Evolutionary conservation across 1,140 invertebrate species (phyloP).

Genomic region (Drosophila willistoni): DNA sequence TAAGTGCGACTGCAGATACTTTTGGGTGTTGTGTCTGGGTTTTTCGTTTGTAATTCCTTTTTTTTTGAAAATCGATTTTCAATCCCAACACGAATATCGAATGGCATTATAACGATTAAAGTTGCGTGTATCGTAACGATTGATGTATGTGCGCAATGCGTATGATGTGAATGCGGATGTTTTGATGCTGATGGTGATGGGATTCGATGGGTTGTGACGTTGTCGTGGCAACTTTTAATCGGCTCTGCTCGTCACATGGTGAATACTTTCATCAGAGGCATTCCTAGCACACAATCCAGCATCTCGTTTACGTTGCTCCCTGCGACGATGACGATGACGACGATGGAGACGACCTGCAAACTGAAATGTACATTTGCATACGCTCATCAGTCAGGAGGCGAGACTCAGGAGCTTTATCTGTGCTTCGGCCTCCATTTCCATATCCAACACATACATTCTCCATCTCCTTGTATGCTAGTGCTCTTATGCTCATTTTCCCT

Average conservation of each 20-base stretch:
- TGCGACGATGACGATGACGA: constrained; percentile 13
- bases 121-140: not conserved
- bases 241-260: constrained; percentile 59
- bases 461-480: constrained; percentile 19
- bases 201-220: constrained; percentile 51
- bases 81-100: not conserved
- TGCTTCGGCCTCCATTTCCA: constrained; percentile 17
- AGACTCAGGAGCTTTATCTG: constrained; percentile 25
- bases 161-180: constrained; percentile 19
- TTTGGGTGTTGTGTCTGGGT: not conserved
- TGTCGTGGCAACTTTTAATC: constrained; percentile 78
- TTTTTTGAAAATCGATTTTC: not conserved
- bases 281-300: constrained; percentile 31
- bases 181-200: constrained; percentile 21
- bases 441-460: not conserved
- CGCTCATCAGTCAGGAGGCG: constrained; percentile 66
- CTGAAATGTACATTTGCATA: constrained; percentile 71
- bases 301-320: constrained; percentile 23
- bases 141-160: constrained; percentile 26
- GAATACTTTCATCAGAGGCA: constrained; percentile 46
- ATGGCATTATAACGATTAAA: not conserved
- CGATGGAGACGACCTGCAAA: constrained; percentile 25
- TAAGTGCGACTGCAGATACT: not conserved
- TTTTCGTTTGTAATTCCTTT: not conserved
- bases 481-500: constrained; percentile 15